These are phyloP conservation scores for Mormyrops boulengeri DNA, from an alignment of 2,797 vertebrate species.

Conservation along the genomic window DNA sequence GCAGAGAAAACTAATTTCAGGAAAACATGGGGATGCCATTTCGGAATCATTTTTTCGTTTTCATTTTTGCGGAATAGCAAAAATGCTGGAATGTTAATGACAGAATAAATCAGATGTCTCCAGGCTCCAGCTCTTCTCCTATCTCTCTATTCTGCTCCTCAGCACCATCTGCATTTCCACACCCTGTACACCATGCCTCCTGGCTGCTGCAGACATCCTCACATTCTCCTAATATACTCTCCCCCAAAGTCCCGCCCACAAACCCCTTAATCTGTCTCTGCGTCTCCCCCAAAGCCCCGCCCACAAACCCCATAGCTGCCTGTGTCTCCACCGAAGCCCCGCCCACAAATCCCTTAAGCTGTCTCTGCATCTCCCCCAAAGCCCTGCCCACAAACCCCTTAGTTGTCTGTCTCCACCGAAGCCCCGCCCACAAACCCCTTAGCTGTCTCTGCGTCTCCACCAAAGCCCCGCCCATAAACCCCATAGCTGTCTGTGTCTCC, in stretches of 20 bases:
- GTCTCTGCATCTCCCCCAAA: not conserved
- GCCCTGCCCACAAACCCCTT: not conserved
- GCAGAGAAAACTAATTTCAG: slow-evolving; percentile 1
- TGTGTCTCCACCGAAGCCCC: no score
- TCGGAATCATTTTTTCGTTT: not conserved
- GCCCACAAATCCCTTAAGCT: no score
- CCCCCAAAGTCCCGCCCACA: no score
- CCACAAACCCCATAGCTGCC: not conserved
- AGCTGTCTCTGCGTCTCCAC: no score
- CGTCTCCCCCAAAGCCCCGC: not conserved
- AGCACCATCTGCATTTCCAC: not conserved
- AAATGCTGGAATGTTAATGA: slow-evolving; percentile 15
- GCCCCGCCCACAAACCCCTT: no score
- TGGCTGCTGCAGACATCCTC: not conserved
- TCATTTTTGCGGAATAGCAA: not conserved
- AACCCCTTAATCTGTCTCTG: no score
- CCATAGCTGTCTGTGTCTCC: no score
- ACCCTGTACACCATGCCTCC: not conserved
- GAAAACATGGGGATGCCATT: not conserved
- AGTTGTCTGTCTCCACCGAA: not conserved
- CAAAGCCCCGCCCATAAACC: no score
- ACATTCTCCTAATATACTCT: not conserved
- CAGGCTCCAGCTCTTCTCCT: not conserved
- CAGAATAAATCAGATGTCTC: not conserved
- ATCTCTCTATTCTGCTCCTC: not conserved